Base-by-base conservation (phyloP, 2,113 vertebrate species). In the Bufo bufo region DNA sequence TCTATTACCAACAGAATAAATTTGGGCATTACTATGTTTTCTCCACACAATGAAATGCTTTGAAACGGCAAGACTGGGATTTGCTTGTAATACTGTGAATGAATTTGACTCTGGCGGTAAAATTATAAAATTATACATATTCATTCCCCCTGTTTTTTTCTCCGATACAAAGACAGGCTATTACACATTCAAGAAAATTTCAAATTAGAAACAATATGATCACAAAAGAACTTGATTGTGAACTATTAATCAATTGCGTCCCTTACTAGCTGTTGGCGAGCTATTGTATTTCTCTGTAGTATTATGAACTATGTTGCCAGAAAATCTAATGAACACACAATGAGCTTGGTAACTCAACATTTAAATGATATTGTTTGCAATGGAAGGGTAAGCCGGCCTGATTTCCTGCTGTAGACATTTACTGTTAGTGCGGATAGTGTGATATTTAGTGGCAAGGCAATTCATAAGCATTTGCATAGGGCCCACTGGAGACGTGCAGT, bases 211-310 rank as follows among this genome's bases (percentile, higher is more conserved):
- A 84, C 82, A 84, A 84, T 84, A 71, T 6, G 56, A n/a, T 52
- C 65, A 84, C 49, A 33, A 84, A 61, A 84, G 47, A 84, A 69
- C 82, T 43, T 69, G 45, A 84, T 71, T 69, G 47, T 71, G 63
- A 50, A 9, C 82, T 50, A 84, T 50, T 71, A 69, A 84, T 71
- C 12, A 84, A 84, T 84, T 84, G 33, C 6, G 43, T 66, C 20
- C 47, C 61, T 20, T 33, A 71, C 49, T n/a, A 71, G 63, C 71
- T 50, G 14, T 23, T 69, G n/a, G 63, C 66, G 49, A 84, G 65
- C 65, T 84, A 71, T 84, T 84, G n/a, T 71, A 65, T 65, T 81
- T 81, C 49, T 3, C 20, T 33, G n/a, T 43, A 23, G 49, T 71
- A 52, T 71, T 54, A 81, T 81, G 63, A 81, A 63, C 79, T 20